Conservation (phyloP, 2,888 invertebrate genomes). For the Cactoblastis cactorum region DNA sequence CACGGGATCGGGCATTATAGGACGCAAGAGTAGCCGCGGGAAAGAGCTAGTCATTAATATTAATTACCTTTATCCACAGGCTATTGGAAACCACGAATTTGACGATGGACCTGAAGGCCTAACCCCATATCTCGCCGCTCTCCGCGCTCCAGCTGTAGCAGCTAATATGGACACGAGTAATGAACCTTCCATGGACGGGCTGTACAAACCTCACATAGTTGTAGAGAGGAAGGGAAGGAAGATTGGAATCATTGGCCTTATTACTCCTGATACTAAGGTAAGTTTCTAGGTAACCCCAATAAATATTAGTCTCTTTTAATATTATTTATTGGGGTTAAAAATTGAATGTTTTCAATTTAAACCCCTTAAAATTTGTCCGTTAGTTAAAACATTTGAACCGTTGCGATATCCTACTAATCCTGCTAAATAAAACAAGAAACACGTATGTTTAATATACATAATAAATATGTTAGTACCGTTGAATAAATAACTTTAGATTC, state of each 20-base stretch:
- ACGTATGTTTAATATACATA: too few relatives aligned
- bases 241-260: slow-evolving; percentile 90
- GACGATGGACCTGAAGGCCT: slow-evolving; percentile 86
- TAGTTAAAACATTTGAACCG: too few relatives aligned
- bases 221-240: slow-evolving; percentile 81
- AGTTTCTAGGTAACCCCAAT: slow-evolving; percentile 8
- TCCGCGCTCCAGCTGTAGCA: slow-evolving; percentile 84
- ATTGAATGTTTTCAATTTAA: not conserved
- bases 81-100: slow-evolving; percentile 93
- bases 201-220: slow-evolving; percentile 82
- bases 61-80: slow-evolving; percentile 81
- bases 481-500: too few relatives aligned
- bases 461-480: too few relatives aligned
- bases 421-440: too few relatives aligned
- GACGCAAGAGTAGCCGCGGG: too few relatives aligned
- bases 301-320: too few relatives aligned
- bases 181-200: slow-evolving; percentile 82
- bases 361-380: too few relatives aligned
- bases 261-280: slow-evolving; percentile 83
- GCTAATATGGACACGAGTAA: slow-evolving; percentile 85
- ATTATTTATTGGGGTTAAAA: too few relatives aligned
- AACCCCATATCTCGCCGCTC: slow-evolving; percentile 82
- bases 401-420: too few relatives aligned
- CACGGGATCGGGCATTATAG: too few relatives aligned
- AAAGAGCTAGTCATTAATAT: too few relatives aligned